Evolutionary conservation across 2,888 invertebrate species (phyloP).

Genomic region (Iphiclides podalirius): DNA sequence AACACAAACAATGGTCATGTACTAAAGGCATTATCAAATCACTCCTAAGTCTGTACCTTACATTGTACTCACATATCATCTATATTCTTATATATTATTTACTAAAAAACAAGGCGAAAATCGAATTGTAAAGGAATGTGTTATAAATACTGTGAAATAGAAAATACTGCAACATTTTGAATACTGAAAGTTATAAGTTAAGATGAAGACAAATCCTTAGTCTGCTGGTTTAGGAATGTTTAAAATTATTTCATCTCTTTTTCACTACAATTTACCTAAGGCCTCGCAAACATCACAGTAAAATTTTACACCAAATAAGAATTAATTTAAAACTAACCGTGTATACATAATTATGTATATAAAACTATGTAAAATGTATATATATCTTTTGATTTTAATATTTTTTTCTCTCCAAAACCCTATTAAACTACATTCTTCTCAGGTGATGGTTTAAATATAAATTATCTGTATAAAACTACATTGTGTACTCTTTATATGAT

Average conservation of each 20-base stretch:
- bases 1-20: constrained; percentile 42
- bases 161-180: constrained; percentile 24
- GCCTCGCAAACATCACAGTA: constrained; percentile 30
- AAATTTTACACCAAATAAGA: constrained; percentile 22
- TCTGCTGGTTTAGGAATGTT: constrained; percentile 30
- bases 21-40: constrained; percentile 50
- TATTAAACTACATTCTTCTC: neutral
- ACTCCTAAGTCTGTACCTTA: constrained; percentile 41
- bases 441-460: constrained; percentile 24
- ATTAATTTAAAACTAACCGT: constrained; percentile 21
- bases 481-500: constrained; percentile 34
- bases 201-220: constrained; percentile 28
- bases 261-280: constrained; percentile 9
- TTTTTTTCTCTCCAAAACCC: constrained; percentile 7
- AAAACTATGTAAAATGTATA: constrained; percentile 14
- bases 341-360: constrained; percentile 15
- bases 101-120: neutral
- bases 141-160: constrained; percentile 43
- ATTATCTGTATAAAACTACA: constrained; percentile 47
- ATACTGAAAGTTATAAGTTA: constrained; percentile 28
- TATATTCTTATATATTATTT: constrained; percentile 24
- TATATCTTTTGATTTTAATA: constrained; percentile 3
- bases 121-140: constrained; percentile 46
- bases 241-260: constrained; percentile 21
- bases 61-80: constrained; percentile 43